Evolutionary conservation across 2,888 invertebrate species (phyloP).

Genomic region (Eugnorisma glareosa): DNA sequence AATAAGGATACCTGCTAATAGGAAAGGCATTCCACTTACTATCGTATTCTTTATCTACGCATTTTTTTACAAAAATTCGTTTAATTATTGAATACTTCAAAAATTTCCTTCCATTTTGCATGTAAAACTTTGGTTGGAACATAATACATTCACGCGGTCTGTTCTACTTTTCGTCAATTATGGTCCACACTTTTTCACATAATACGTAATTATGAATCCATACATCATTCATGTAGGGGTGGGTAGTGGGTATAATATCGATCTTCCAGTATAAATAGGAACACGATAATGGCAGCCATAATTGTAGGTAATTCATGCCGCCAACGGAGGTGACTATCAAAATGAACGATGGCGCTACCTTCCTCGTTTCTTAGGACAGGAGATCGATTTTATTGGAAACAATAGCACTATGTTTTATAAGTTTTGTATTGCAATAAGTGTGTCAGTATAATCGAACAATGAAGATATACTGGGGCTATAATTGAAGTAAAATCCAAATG

Average conservation of each 20-base stretch:
- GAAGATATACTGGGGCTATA: neutral
- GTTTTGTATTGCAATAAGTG: too few relatives aligned
- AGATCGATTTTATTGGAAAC: slow-evolving; percentile 20
- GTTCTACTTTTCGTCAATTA: slow-evolving; percentile 5
- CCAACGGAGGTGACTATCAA: slow-evolving; percentile 4
- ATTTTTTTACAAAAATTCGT: neutral
- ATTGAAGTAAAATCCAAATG: neutral
- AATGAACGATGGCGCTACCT: slow-evolving; percentile 15
- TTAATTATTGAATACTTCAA: neutral
- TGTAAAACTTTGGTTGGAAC: neutral
- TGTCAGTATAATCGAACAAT: neutral
- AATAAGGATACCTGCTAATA: neutral
- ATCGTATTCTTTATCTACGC: neutral
- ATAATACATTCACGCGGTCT: neutral
- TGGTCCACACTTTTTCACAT: slow-evolving; percentile 1
- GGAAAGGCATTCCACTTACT: neutral
- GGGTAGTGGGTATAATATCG: slow-evolving; percentile 38
- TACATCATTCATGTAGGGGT: slow-evolving; percentile 23
- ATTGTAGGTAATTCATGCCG: slow-evolving; percentile 16
- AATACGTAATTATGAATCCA: neutral
- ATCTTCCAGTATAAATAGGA: slow-evolving; percentile 49
- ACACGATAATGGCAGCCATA: slow-evolving; percentile 30
- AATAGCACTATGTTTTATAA: neutral
- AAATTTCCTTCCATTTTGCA: neutral
- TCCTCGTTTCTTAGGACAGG: neutral